Conservation (phyloP, 2,113 vertebrate genomes). For the Capra hircus region DNA sequence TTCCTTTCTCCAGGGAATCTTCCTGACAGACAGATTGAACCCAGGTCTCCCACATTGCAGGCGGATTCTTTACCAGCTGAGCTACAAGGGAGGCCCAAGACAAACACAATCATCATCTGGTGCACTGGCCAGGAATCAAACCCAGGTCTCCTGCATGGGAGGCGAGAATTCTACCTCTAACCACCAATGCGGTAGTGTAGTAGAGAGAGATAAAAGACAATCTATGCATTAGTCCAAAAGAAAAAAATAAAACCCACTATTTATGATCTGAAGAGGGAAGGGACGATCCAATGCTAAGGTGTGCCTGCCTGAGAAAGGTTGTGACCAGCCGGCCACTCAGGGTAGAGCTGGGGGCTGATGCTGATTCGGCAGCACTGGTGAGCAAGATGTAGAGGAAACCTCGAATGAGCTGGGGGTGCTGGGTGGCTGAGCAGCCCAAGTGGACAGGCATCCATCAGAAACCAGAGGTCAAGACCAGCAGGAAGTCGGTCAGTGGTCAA, state of each 20-base stretch:
- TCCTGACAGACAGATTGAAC: background rate
- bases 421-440: background rate
- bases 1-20: background rate
- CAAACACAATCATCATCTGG: background rate
- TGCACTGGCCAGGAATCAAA: background rate
- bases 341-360: background rate
- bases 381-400: background rate
- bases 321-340: rapidly evolving
- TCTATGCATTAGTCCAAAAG: background rate
- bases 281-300: background rate
- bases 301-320: background rate
- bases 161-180: constrained; percentile 35
- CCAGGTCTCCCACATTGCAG: background rate
- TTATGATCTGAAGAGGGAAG: no score
- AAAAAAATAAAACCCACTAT: background rate
- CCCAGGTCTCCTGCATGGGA: background rate
- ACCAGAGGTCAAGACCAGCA: background rate
- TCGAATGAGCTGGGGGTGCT: rapidly evolving
- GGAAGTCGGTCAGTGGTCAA: background rate
- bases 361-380: background rate
- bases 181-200: background rate
- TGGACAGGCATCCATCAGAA: background rate
- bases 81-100: background rate
- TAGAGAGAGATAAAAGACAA: background rate
- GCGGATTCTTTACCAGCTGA: background rate